A percentile compares a stretch with the other conserved stretches of the same genome.
Conservation (phyloP, 1,140 invertebrate genomes). For the Manduca sexta region DNA sequence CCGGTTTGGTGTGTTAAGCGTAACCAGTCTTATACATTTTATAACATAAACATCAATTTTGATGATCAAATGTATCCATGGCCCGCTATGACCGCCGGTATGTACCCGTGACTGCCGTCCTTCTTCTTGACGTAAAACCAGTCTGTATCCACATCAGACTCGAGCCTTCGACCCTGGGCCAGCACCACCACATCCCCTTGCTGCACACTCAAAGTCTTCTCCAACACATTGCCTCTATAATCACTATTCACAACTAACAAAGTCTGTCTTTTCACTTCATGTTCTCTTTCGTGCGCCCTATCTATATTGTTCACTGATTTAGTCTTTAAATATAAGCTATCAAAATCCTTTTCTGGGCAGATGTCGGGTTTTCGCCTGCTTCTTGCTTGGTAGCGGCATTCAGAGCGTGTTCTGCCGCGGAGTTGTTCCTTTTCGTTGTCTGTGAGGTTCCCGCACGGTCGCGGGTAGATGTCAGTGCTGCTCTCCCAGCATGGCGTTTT, state of each 20-base stretch:
- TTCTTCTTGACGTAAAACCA: slow-evolving; percentile 84
- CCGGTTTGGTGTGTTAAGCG: too few relatives aligned
- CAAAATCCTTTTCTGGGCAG: slow-evolving; percentile 79
- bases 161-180: slow-evolving; percentile 70
- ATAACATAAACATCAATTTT: too few relatives aligned
- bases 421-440: slow-evolving; percentile 80
- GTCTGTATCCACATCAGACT: slow-evolving; percentile 68
- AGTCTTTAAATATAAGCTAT: slow-evolving; percentile 79
- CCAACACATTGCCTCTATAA: slow-evolving; percentile 73
- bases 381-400: slow-evolving; percentile 67
- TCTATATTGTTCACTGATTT: slow-evolving; percentile 65
- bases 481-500: slow-evolving; percentile 84
- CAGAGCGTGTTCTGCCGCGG: slow-evolving; percentile 73
- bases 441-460: slow-evolving; percentile 81
- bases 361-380: slow-evolving; percentile 56
- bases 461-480: slow-evolving; percentile 84
- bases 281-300: slow-evolving; percentile 49
- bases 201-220: slow-evolving; percentile 77
- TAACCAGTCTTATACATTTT: too few relatives aligned
- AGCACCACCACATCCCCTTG: slow-evolving; percentile 84
- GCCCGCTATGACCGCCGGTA: slow-evolving; percentile 83
- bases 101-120: slow-evolving; percentile 82
- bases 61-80: slow-evolving; percentile 81
- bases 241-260: slow-evolving; percentile 80
- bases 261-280: slow-evolving; percentile 72